Conservation (phyloP, 2,888 invertebrate species). For the Dasypogon diadema region DNA sequence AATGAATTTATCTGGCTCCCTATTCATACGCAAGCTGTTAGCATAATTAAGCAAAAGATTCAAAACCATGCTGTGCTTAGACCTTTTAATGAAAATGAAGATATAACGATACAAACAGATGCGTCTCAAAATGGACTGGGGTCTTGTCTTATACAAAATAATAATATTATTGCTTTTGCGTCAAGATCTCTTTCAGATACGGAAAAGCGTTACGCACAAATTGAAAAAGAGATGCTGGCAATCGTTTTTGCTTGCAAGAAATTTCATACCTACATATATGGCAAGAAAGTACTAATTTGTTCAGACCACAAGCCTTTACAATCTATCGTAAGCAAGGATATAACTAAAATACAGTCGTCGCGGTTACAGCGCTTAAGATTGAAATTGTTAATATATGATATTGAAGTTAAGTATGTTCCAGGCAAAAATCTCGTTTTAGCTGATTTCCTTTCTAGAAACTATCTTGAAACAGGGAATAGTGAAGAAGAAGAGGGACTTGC, state of each 20-base stretch:
- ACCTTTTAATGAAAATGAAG: conserved; percentile 49
- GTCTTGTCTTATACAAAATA: conserved; percentile 51
- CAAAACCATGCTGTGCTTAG: neutral
- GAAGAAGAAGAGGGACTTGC: conserved; percentile 23
- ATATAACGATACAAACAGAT: conserved; percentile 55
- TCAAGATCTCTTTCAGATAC: conserved; percentile 59
- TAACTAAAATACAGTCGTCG: no score
- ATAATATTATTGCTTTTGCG: conserved; percentile 57
- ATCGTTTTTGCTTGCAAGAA: conserved; percentile 12
- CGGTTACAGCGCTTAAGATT: no score
- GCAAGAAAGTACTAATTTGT: no score
- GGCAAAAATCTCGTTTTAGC: neutral
- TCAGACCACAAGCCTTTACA: no score
- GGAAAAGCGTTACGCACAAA: conserved; percentile 58
- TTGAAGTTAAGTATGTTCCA: conserved; percentile 35
- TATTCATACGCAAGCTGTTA: no score
- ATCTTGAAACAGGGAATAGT: neutral
- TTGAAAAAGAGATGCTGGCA: conserved; percentile 58
- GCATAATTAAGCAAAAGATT: no score
- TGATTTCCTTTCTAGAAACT: conserved; percentile 26
- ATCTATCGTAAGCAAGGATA: no score
- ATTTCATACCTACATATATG: conserved; percentile 42
- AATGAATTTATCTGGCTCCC: neutral
- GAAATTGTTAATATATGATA: neutral
- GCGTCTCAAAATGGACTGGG: conserved; percentile 56